Evolutionary conservation across 1,140 invertebrate genomes (phyloP).

Genomic region (Saccostrea echinata): DNA sequence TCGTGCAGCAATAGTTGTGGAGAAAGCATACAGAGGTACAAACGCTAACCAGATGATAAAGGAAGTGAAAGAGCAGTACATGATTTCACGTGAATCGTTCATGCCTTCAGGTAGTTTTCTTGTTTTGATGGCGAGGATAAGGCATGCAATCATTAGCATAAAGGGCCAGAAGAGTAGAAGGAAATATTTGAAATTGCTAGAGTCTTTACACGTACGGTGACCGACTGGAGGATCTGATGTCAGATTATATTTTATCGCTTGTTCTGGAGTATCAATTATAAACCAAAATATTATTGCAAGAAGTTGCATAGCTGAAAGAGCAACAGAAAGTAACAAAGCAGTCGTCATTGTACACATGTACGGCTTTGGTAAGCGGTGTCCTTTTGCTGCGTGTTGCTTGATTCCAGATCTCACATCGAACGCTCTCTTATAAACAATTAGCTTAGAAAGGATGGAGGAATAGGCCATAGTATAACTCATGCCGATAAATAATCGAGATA

Average conservation of each 20-base stretch:
- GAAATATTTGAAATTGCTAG: conserved; percentile 49
- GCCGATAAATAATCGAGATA: conserved; percentile 86
- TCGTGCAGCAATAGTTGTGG: conserved; percentile 52
- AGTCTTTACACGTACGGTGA: conserved; percentile 45
- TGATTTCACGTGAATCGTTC: conserved; percentile 70
- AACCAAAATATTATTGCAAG: conserved; percentile 46
- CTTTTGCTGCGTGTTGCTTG: conserved; percentile 30
- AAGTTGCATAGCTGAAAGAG: conserved; percentile 45
- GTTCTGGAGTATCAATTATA: conserved; percentile 43
- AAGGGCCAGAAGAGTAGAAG: conserved; percentile 89
- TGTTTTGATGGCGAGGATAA: conserved; percentile 90
- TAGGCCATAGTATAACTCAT: conserved; percentile 87
- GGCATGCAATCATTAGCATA: conserved; percentile 91
- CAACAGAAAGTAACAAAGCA: conserved; percentile 22
- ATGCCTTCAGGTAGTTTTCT: conserved; percentile 71
- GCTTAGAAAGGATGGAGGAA: conserved; percentile 91
- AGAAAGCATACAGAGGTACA: conserved; percentile 68
- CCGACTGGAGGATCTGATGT: conserved; percentile 25
- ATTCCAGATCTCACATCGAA: conserved; percentile 86
- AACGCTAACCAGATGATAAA: conserved; percentile 71
- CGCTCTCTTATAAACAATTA: conserved; percentile 92
- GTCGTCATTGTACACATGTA: neutral
- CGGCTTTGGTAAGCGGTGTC: neutral
- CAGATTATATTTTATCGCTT: neutral
- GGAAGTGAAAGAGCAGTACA: conserved; percentile 69